Conservation (phyloP, 2,113 vertebrate species). For the Vulpes ferrilata region DNA sequence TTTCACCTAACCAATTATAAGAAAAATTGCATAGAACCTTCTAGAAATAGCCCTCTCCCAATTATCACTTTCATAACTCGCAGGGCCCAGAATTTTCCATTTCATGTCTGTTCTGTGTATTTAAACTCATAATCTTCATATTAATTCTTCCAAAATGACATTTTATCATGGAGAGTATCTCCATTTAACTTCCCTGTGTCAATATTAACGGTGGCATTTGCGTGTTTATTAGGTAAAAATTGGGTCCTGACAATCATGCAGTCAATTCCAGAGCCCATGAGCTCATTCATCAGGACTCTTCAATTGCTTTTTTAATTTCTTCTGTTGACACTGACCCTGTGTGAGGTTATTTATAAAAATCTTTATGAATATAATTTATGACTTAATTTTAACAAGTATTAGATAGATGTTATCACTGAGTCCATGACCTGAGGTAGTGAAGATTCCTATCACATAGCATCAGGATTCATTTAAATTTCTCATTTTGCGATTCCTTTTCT, state of each 20-base stretch:
- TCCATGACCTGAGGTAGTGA: constrained; percentile 49
- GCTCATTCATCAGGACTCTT: constrained; percentile 66
- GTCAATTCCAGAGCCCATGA: not conserved
- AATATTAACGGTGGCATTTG: constrained; percentile 64
- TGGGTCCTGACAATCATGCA: constrained; percentile 62
- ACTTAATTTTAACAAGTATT: constrained; percentile 80
- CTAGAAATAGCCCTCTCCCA: constrained; percentile 39
- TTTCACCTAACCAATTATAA: not conserved
- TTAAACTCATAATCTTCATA: constrained; percentile 57
- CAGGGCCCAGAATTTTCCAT: constrained; percentile 30
- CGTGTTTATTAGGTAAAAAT: constrained; percentile 75
- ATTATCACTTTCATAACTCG: constrained; percentile 42
- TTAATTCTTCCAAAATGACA: constrained; percentile 73
- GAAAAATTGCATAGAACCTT: constrained; percentile 4
- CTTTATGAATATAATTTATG: constrained; percentile 77
- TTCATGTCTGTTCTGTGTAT: constrained; percentile 25
- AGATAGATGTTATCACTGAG: constrained; percentile 68
- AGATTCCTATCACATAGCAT: constrained; percentile 62
- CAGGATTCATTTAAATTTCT: constrained; percentile 81
- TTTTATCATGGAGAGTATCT: constrained; percentile 64
- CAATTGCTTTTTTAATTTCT: constrained; percentile 79
- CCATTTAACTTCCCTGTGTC: constrained; percentile 72
- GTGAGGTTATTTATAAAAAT: constrained; percentile 75
- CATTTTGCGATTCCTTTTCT: constrained; percentile 77
- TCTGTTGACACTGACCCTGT: constrained; percentile 76